Conservation (phyloP, 2,888 invertebrate species). For the Trissonchulus sp. region DNA sequence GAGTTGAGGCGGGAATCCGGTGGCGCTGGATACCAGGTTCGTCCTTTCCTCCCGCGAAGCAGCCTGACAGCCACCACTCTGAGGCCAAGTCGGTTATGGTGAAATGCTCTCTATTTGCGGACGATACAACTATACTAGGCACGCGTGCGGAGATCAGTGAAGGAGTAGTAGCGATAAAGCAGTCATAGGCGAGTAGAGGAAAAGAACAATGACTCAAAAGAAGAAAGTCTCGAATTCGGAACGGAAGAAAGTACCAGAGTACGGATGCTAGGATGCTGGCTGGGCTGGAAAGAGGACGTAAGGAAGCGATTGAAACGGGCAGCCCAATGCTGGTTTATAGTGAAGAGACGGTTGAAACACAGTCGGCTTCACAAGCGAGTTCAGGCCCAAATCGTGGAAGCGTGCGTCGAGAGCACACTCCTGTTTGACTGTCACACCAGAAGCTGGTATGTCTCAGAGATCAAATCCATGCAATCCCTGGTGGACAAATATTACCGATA, state of each 20-base stretch:
- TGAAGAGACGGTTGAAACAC: slow-evolving; percentile 15
- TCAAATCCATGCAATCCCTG: background rate
- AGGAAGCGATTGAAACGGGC: background rate
- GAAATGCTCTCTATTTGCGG: slow-evolving; percentile 7
- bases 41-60: slow-evolving; percentile 3
- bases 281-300: background rate
- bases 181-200: slow-evolving; percentile 3
- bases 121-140: slow-evolving; percentile 17
- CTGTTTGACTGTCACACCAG: slow-evolving; percentile 19
- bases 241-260: background rate
- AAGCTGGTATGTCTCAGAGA: slow-evolving; percentile 10
- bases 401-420: slow-evolving; percentile 14
- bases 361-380: background rate
- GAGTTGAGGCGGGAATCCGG: background rate
- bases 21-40: slow-evolving; percentile 13
- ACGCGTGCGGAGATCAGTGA: slow-evolving; percentile 9
- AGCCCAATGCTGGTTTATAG: background rate
- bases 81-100: slow-evolving; percentile 9
- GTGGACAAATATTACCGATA: slow-evolving; percentile 13
- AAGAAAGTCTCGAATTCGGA: slow-evolving; percentile 2
- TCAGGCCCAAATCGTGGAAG: background rate
- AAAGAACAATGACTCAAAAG: slow-evolving; percentile 5
- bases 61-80: slow-evolving; percentile 18
- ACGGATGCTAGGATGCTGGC: slow-evolving; percentile 9
- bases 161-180: slow-evolving; percentile 2